Evolutionary conservation across 1,140 invertebrate species (phyloP), one percentile per base, ranked within the genome.

Genomic region (Ericerus pela): DNA sequence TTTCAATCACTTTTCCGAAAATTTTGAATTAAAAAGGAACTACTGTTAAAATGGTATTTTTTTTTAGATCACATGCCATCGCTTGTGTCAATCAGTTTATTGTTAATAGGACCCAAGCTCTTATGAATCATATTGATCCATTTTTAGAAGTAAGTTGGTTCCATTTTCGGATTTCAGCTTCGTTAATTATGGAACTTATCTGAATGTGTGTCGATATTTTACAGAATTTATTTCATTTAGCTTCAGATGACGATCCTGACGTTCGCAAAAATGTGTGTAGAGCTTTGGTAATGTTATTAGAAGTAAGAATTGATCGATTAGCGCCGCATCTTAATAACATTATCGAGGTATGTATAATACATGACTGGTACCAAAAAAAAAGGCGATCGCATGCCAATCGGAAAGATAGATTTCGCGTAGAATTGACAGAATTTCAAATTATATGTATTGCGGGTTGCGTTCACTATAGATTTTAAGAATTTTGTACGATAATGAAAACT

Each of bases 61-160:
- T 61, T 67, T 68, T 14, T 63, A 82, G 92, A 66, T 95, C 92
- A 31, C 92, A 96, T 75, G 93, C 93, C 18, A 91, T 96, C 64
- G 91, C 89, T 30, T 98, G 94, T 78, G 90, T 97, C 2, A 98
- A 97, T 77, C 92, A 96, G 66, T 98, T 97, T 67, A 96, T 98
- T 63, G 86, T 93, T 59, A 85, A 82, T 65, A 77, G 92, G 62
- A 88, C 91, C 14, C 85, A 84, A 68, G 88, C 88, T 11, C 72
- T 98, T 10, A 96, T 96, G 91, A 68, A 85, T 53, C 89, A 96
- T 62, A 95, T 98, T 67, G 93, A 98, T 70, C 72, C 81, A 30
- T 97, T 96, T 72, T 80, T 98, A 68, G 89, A 89, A 75, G 85
- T 87, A 71, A 67, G 18, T 43, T 11, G 6, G 38, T 29, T 24